Evolutionary conservation across 2,888 invertebrate genomes (phyloP).

Genomic region (Cephus rjabovi): DNA sequence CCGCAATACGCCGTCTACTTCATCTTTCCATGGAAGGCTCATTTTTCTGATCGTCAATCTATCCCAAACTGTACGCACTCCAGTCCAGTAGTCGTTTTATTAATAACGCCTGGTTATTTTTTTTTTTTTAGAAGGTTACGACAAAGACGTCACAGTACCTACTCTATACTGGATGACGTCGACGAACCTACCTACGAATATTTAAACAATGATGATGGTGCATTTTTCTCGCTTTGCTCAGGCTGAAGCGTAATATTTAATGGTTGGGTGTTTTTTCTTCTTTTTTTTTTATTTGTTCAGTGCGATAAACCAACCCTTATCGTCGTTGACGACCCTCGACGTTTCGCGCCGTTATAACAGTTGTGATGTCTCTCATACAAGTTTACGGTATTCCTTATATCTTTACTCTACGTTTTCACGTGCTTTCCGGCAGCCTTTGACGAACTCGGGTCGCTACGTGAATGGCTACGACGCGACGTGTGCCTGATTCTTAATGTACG

Average conservation of each 20-base stretch:
- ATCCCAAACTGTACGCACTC: neutral
- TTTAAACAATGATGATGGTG: neutral
- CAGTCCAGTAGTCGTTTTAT: neutral
- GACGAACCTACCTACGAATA: neutral
- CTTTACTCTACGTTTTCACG: neutral
- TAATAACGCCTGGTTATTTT: neutral
- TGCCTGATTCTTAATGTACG: neutral
- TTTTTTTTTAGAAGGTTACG: neutral
- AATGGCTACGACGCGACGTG: neutral
- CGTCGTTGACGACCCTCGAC: neutral
- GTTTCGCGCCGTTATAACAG: neutral
- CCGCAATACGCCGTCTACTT: slow-evolving; percentile 39
- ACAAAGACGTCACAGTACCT: neutral
- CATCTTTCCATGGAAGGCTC: slow-evolving; percentile 13
- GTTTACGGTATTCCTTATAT: neutral
- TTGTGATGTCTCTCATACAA: neutral
- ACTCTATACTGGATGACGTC: neutral
- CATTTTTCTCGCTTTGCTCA: neutral
- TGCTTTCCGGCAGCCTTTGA: neutral
- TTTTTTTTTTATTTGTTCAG: neutral
- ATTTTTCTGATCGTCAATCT: neutral
- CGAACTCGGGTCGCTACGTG: neutral
- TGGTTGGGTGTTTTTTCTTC: neutral
- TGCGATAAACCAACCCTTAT: neutral
- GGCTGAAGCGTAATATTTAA: neutral